These are phyloP conservation scores for Gila robusta DNA, from an alignment of 2,797 vertebrate species.

Conservation along the genomic window DNA sequence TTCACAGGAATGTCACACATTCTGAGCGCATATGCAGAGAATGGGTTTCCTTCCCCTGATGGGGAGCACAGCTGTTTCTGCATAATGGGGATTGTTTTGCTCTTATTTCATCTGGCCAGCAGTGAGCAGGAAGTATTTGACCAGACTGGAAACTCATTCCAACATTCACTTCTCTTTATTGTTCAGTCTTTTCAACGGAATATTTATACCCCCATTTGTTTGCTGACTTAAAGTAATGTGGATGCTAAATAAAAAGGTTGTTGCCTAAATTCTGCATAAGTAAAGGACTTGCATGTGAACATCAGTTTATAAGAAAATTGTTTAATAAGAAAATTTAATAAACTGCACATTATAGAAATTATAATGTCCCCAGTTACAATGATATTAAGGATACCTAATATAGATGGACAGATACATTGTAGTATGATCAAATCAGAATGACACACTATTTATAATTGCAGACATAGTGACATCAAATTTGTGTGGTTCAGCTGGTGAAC, in stretches of 20 bases:
- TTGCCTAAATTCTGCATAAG: neutral
- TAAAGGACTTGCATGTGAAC: neutral
- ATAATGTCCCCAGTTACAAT: neutral
- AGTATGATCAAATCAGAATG: neutral
- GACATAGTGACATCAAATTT: constrained; percentile 11
- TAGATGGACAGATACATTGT: neutral
- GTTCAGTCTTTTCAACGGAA: constrained; percentile 23
- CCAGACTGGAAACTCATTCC: constrained; percentile 55
- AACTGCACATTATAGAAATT: neutral
- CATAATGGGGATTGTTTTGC: constrained; percentile 57
- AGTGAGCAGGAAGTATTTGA: constrained; percentile 53
- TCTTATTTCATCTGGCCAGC: constrained; percentile 50
- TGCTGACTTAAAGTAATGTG: neutral
- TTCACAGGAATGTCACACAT: constrained; percentile 45
- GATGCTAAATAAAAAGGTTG: neutral
- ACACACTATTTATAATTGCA: constrained; percentile 10
- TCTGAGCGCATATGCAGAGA: constrained; percentile 38
- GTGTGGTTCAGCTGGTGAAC: constrained; percentile 24
- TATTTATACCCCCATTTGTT: neutral
- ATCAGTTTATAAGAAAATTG: neutral
- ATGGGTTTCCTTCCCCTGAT: constrained; percentile 61
- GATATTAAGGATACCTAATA: neutral
- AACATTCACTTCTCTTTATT: constrained; percentile 54
- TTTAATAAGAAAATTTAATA: neutral
- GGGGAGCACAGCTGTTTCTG: constrained; percentile 55